phyloP scores from a whole-genome alignment of 1,140 invertebrate genomes.

The Drosophila oshimai region DNA sequence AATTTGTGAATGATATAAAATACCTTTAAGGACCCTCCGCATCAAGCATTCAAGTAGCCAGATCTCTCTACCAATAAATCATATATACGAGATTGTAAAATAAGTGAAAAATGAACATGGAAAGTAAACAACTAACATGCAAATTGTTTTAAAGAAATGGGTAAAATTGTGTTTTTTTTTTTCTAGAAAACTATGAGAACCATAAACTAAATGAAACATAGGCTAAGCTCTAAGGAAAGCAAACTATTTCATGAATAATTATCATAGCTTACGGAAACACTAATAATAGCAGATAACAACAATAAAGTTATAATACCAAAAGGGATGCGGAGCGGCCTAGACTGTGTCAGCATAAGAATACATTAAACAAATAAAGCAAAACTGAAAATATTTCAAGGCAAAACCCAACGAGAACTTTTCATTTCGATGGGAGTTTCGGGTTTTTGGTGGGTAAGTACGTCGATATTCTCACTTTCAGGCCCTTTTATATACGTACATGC shows the following conservation, averaged over 20 bases:
- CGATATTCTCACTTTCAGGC: neutral
- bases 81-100: slow-evolving; percentile 9
- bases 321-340: neutral
- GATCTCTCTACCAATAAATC: slow-evolving; percentile 30
- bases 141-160: slow-evolving; percentile 74
- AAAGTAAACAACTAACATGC: slow-evolving; percentile 9
- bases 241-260: slow-evolving; percentile 44
- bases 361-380: slow-evolving; percentile 66
- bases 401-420: slow-evolving; percentile 26
- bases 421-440: neutral
- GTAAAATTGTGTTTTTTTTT: slow-evolving; percentile 53
- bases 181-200: slow-evolving; percentile 48
- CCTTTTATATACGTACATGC: neutral
- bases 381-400: slow-evolving; percentile 72
- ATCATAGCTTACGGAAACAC: slow-evolving; percentile 27
- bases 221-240: slow-evolving; percentile 32
- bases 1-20: slow-evolving; percentile 43
- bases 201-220: slow-evolving; percentile 32
- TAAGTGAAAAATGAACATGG: neutral
- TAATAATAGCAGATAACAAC: slow-evolving; percentile 40
- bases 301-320: slow-evolving; percentile 19
- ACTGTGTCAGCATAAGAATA: slow-evolving; percentile 29
- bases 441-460: slow-evolving; percentile 20
- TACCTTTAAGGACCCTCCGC: slow-evolving; percentile 53
- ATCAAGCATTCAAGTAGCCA: slow-evolving; percentile 20